Evolutionary conservation across 2,888 invertebrate genomes (phyloP).

Genomic region (Amblyjoppa fuscipennis): DNA sequence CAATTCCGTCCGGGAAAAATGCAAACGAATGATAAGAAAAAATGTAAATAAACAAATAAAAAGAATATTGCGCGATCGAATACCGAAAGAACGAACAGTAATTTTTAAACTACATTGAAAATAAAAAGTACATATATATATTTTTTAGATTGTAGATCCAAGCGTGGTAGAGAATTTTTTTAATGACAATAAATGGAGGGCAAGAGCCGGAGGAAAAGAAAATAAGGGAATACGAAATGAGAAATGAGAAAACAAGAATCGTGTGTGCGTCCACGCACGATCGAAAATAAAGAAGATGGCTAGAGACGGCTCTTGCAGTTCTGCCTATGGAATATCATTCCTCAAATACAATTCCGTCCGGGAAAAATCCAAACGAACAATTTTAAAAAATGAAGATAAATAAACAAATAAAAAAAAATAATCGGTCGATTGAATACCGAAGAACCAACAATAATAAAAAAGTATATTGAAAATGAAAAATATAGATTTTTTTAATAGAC

Average conservation of each 20-base stretch:
- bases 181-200: neutral
- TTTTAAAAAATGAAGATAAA: neutral
- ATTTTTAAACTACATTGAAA: neutral
- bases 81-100: neutral
- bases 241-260: constrained; percentile 44
- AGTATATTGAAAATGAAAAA: too few relatives aligned
- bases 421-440: too few relatives aligned
- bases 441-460: too few relatives aligned
- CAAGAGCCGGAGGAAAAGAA: neutral
- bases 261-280: constrained; percentile 30
- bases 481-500: neutral
- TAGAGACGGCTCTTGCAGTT: neutral
- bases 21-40: neutral
- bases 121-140: neutral
- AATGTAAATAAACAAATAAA: neutral
- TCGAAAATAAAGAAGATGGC: neutral
- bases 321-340: neutral
- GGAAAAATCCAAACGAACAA: neutral
- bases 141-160: too few relatives aligned
- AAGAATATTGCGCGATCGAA: neutral
- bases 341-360: neutral
- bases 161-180: neutral
- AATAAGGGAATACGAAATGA: constrained; percentile 9
- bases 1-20: neutral
- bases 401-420: neutral